Evolutionary conservation across 2,797 vertebrate genomes (phyloP).

Genomic region (Poeciliopsis paucimaculata): DNA sequence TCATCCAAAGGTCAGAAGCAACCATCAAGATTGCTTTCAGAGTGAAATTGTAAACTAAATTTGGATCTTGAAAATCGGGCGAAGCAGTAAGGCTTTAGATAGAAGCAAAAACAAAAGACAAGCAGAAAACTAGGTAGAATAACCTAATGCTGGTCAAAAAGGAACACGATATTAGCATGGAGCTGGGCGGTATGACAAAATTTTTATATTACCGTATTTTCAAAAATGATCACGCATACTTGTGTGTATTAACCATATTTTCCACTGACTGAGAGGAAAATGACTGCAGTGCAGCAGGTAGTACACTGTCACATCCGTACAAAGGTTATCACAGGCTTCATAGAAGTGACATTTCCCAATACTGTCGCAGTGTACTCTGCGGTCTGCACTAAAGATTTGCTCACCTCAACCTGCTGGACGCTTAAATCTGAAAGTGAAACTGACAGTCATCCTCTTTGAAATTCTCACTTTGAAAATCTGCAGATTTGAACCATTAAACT

Average conservation of each 20-base stretch:
- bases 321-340: background rate
- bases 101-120: background rate
- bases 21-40: background rate
- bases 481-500: background rate
- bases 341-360: background rate
- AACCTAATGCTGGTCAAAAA: background rate
- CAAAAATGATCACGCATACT: background rate
- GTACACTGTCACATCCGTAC: background rate
- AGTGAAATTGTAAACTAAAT: background rate
- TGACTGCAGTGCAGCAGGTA: background rate
- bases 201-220: background rate
- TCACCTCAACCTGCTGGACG: background rate
- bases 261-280: background rate
- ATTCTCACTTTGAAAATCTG: background rate
- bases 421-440: background rate
- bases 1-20: constrained; percentile 7
- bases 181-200: background rate
- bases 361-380: background rate
- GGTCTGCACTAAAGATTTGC: background rate
- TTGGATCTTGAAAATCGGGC: background rate
- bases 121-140: background rate
- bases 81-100: background rate
- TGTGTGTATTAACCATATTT: background rate
- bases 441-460: background rate
- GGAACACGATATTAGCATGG: background rate